Evolutionary conservation across 1,140 invertebrate genomes (phyloP).

Genomic region (Listronotus oregonensis): DNA sequence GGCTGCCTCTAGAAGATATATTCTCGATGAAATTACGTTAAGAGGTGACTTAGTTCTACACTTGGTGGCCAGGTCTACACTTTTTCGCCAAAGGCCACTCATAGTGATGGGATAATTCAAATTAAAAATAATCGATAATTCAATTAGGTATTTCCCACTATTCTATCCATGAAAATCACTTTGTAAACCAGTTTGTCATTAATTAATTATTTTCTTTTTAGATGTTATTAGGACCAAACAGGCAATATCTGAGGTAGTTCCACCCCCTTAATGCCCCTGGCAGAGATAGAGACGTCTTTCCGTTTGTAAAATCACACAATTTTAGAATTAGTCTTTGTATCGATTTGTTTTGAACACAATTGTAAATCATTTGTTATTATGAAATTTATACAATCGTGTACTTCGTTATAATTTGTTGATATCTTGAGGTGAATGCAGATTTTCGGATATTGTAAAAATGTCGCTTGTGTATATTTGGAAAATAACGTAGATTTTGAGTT

Average conservation of each 20-base stretch:
- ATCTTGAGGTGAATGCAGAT: background rate
- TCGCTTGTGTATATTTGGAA: conserved; percentile 5
- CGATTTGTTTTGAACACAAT: conserved; percentile 1
- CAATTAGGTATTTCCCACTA: conserved; percentile 65
- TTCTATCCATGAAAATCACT: background rate
- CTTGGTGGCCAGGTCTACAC: too few relatives aligned
- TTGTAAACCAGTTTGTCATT: too few relatives aligned
- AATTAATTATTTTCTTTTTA: conserved; percentile 50
- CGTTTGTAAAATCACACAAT: background rate
- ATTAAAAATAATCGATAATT: too few relatives aligned
- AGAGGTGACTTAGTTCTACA: too few relatives aligned
- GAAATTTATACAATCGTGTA: conserved; percentile 12
- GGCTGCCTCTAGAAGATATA: too few relatives aligned
- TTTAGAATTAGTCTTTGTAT: conserved; percentile 30
- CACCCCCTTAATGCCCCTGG: conserved; percentile 59
- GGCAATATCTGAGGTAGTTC: conserved; percentile 57
- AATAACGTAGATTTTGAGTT: conserved; percentile 9
- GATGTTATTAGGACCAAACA: conserved; percentile 63
- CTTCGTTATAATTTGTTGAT: background rate
- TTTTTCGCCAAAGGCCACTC: too few relatives aligned
- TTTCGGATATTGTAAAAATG: conserved; percentile 7
- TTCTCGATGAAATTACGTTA: too few relatives aligned
- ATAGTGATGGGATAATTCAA: too few relatives aligned
- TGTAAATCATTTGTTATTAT: conserved; percentile 33
- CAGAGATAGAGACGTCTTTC: conserved; percentile 7